Evolutionary conservation across 2,797 vertebrate species (phyloP).

Genomic region (Coregonus ussuriensis): DNA sequence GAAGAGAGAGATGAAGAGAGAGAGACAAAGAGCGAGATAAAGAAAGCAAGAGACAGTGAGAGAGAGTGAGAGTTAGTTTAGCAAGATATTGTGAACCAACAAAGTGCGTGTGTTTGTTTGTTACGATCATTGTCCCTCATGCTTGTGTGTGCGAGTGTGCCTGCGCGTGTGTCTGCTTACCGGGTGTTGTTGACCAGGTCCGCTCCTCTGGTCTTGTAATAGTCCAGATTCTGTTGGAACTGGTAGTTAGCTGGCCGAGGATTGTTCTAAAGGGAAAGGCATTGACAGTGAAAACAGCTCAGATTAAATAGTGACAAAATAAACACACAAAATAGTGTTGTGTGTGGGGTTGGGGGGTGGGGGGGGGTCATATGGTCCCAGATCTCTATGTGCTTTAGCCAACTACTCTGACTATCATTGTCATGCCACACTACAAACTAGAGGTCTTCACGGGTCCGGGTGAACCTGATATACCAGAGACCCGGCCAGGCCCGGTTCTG

Average conservation of each 20-base stretch:
- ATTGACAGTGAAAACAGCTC: neutral
- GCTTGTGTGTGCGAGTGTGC: neutral
- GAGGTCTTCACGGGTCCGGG: too few species aligned
- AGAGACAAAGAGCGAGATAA: neutral
- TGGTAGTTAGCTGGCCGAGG: constrained; percentile 93
- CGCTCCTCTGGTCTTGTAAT: constrained; percentile 93
- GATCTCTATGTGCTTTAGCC: too few species aligned
- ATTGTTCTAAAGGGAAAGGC: constrained; percentile 79
- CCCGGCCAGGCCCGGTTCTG: too few species aligned
- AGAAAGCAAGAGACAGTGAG: neutral
- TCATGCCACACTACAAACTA: too few species aligned
- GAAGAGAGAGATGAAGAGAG: too few species aligned
- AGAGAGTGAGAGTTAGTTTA: neutral
- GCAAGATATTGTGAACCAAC: neutral
- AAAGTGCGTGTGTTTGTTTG: neutral
- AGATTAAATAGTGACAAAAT: neutral
- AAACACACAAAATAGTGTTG: neutral
- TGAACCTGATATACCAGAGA: too few species aligned
- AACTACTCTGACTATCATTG: too few species aligned
- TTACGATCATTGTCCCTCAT: too few species aligned
- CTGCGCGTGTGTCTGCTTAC: constrained; percentile 67
- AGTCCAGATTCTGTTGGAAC: constrained; percentile 97
- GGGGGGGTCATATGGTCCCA: too few species aligned
- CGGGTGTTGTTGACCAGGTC: constrained; percentile 92
- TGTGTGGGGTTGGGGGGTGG: neutral